A percentile compares a stretch with the other conserved stretches of the same genome.
These are phyloP conservation scores for Hylaeus anthracinus DNA, from an alignment of 1,140 invertebrate species.

Conservation along the genomic window DNA sequence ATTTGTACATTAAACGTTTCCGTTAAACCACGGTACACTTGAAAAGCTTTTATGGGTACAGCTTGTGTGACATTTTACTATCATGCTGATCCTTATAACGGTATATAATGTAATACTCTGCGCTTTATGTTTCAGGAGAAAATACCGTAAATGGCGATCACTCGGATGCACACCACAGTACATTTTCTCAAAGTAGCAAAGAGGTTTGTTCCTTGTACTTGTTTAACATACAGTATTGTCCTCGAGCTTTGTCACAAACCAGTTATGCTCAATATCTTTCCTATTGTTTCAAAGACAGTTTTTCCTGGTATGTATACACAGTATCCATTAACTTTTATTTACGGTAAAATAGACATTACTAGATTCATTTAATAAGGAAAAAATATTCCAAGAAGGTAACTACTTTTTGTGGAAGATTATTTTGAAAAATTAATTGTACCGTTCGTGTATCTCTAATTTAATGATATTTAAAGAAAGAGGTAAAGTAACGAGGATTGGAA, in stretches of 20 bases:
- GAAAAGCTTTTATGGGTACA: not conserved
- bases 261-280: not conserved
- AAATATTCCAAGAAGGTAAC: no score
- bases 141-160: constrained; percentile 94
- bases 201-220: constrained; percentile 84
- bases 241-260: constrained; percentile 5
- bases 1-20: not conserved
- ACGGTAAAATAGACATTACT: no score
- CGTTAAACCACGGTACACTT: not conserved
- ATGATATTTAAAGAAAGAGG: no score
- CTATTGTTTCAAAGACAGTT: not conserved
- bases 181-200: constrained; percentile 95
- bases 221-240: not conserved
- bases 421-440: no score
- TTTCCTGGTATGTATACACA: not conserved
- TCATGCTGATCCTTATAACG: not conserved
- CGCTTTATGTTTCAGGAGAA: constrained; percentile 86
- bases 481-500: not conserved
- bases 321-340: no score
- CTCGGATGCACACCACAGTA: constrained; percentile 93
- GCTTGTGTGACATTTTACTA: no score
- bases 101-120: not conserved
- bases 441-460: no score
- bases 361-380: no score
- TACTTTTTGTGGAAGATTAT: no score